Base-by-base conservation (phyloP, 2,113 vertebrate genomes). In the Trinectes maculatus region DNA sequence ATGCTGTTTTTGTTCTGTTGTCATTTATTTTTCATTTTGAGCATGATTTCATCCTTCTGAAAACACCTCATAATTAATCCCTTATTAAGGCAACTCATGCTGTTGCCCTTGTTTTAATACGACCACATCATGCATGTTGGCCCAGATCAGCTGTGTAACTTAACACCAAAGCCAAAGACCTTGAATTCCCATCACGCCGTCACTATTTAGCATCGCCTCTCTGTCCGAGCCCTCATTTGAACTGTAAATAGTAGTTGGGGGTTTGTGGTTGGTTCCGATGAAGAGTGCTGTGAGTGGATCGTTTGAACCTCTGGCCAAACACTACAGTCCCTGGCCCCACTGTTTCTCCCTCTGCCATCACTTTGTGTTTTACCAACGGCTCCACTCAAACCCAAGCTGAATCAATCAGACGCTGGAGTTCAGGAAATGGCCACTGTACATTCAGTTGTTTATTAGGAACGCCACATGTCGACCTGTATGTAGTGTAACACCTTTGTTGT, bases 241-340 rank as follows among this genome's bases (percentile, higher is more conserved):
- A 80, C 79, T 66, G 63, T 39, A 57, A 63, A 67, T 70, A 79
- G 74, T 63, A 51, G 49, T 63, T 55, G 60, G 75, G 66, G 81
- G 75, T 78, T 87, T 84, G 89, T 79, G 89, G 83, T 80, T 6
- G 65, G 47, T 71, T 79, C 52, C 67, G 87, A 88, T 89, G 86
- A 85, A 85, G 73, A 79, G 58, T 22, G 28, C 77, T 33, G 61
- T 12, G 25, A 83, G 67, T 33, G 1, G 5, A 55, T 53, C 60
- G 73, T 85, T 88, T 85, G 79, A 83, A 87, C 67, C 72, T 58
- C 72, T 1, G 64, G 78, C 86, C 85, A 89, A 88, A 53, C 34
- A 25, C 76, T 73, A 85, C 79, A 89, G 76, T 75, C 62, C 64
- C 74, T 64, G 77, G 74, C 53, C 70, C 42, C 46, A 15, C 44